A percentile compares a stretch with the other conserved stretches of the same genome.
phyloP scores from a whole-genome alignment of 2,888 invertebrate genomes.

The Cryptus viduatorius region DNA sequence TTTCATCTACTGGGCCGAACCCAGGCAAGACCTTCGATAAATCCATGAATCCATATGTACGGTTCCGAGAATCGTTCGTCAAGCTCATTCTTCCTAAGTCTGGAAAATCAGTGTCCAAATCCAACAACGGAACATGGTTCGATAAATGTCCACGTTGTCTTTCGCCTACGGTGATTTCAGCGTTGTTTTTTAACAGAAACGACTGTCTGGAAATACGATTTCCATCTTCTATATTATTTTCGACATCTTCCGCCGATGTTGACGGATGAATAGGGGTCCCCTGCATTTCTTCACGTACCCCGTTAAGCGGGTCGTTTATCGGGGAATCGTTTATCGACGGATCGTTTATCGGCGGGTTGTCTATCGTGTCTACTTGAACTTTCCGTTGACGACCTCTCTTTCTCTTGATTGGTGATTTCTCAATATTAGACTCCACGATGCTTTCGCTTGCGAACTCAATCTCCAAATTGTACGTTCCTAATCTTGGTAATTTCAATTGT shows the following conservation, averaged over 20 bases:
- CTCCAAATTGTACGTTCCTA: neutral
- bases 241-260: conserved; percentile 14
- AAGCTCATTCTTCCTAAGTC: conserved; percentile 13
- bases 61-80: neutral
- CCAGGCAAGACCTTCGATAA: conserved; percentile 45
- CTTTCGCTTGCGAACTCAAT: neutral
- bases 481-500: neutral
- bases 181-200: neutral
- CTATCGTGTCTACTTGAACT: neutral
- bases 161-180: neutral
- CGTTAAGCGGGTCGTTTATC: neutral
- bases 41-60: conserved; percentile 10
- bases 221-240: neutral
- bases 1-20: conserved; percentile 61
- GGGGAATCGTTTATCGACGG: too few species aligned
- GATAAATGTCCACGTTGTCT: neutral
- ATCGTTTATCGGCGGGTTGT: neutral
- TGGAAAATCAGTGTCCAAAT: neutral
- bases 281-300: neutral
- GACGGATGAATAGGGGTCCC: neutral
- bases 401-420: conserved; percentile 8
- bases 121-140: neutral
- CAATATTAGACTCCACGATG: neutral
- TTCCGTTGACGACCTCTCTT: conserved; percentile 17
- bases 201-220: neutral